A percentile compares a stretch with the other conserved stretches of the same genome.
Conservation (phyloP, 1,140 invertebrate species). For the Araneus ventricosus region DNA sequence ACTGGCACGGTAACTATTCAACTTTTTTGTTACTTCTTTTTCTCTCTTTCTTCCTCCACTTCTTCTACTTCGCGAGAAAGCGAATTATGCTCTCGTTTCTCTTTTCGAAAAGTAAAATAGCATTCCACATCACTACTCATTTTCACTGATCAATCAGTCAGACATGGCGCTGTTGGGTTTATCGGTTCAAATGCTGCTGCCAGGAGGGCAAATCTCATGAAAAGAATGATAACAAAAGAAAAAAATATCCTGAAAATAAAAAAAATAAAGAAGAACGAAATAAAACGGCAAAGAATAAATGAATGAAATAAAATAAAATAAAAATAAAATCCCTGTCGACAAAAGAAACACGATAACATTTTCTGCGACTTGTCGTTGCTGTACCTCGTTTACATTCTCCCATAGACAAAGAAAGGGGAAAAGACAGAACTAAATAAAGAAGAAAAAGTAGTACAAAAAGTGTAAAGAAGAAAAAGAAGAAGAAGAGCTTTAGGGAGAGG, state of each 20-base stretch:
- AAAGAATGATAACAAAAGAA: background rate
- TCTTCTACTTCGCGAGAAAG: background rate
- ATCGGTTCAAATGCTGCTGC: constrained; percentile 16
- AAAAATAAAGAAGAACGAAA: background rate
- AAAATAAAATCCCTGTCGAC: background rate
- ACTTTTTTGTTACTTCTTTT: background rate
- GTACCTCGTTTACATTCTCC: constrained; percentile 46
- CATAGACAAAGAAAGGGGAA: constrained; percentile 1
- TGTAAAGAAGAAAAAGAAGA: background rate
- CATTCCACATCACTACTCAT: constrained; percentile 22
- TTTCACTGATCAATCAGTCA: constrained; percentile 28
- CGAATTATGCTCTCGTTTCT: background rate
- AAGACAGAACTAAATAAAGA: background rate
- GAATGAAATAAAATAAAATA: background rate
- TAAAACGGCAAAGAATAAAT: background rate
- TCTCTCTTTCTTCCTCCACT: background rate
- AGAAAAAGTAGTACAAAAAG: constrained; percentile 10
- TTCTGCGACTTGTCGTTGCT: constrained; percentile 47
- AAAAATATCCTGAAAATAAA: background rate
- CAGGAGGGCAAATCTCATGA: constrained; percentile 8
- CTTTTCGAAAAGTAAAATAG: constrained; percentile 6
- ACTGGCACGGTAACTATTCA: background rate
- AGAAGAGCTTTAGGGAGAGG: constrained; percentile 1
- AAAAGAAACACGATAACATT: constrained; percentile 52
- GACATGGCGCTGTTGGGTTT: background rate